Conservation (phyloP, 2,888 invertebrate species). For the Eretmocerus hayati region DNA sequence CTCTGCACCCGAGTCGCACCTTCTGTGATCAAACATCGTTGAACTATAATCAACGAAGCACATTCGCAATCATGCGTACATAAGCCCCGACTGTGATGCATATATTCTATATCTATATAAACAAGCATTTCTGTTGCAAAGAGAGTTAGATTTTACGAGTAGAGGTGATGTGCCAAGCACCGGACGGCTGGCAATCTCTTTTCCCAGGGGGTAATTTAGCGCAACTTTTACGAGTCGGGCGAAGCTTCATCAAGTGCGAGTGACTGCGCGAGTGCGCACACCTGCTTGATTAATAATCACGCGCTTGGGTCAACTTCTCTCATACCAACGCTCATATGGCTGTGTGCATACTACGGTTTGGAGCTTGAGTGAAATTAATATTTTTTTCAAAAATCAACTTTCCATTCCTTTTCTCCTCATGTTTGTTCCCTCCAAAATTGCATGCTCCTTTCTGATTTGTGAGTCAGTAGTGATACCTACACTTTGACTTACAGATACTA, state of each 20-base stretch:
- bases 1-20: not conserved
- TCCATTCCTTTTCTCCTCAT: too few relatives aligned
- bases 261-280: not conserved
- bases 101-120: too few relatives aligned
- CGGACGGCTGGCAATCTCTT: constrained; percentile 9
- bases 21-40: not conserved
- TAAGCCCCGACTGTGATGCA: not conserved
- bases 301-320: not conserved
- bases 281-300: constrained; percentile 10
- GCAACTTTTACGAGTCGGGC: constrained; percentile 5
- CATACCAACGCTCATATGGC: not conserved
- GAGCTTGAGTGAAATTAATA: too few relatives aligned
- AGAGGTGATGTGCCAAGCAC: not conserved
- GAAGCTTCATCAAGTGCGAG: not conserved
- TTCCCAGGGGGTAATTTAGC: constrained; percentile 9
- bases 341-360: too few relatives aligned
- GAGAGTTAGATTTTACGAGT: constrained; percentile 13
- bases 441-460: too few relatives aligned
- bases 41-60: not conserved
- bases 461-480: too few relatives aligned
- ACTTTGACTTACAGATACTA: too few relatives aligned
- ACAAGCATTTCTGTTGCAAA: too few relatives aligned
- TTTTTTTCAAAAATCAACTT: too few relatives aligned
- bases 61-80: not conserved
- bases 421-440: too few relatives aligned